Conservation (phyloP, 1,140 invertebrate species). For the Micrasema longulum region DNA sequence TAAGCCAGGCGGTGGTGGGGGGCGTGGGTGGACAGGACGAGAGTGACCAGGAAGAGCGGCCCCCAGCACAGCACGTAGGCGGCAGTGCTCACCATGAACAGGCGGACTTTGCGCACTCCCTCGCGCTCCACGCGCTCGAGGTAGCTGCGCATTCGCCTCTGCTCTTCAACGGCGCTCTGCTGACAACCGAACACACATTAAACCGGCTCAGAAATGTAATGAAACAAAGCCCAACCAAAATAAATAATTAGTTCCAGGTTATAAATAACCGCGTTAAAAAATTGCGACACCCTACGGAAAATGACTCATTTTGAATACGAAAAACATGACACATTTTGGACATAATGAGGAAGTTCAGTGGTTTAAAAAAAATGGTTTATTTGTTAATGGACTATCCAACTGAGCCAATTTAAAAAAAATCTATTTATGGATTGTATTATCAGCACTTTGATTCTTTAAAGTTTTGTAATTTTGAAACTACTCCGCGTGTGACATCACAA, state of each 20-base stretch:
- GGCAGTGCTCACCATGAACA: conserved; percentile 87
- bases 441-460: too few species aligned
- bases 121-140: conserved; percentile 81
- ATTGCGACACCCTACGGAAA: background rate
- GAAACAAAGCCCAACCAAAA: too few species aligned
- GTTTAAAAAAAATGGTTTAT: too few species aligned
- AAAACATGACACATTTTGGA: too few species aligned
- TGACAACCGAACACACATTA: background rate
- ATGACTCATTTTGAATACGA: background rate
- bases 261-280: background rate
- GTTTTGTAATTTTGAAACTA: too few species aligned
- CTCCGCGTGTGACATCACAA: too few species aligned
- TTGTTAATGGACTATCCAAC: too few species aligned
- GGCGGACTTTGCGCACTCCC: conserved; percentile 82
- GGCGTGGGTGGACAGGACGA: conserved; percentile 56
- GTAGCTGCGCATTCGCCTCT: conserved; percentile 82
- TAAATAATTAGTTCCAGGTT: too few species aligned
- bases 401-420: too few species aligned
- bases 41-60: conserved; percentile 86
- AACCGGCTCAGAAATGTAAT: background rate
- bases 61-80: conserved; percentile 91
- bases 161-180: conserved; percentile 74
- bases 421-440: too few species aligned
- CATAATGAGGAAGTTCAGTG: too few species aligned
- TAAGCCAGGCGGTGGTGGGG: conserved; percentile 78